phyloP scores from a whole-genome alignment of 2,113 vertebrate species.

The Edolisoma coerulescens region DNA sequence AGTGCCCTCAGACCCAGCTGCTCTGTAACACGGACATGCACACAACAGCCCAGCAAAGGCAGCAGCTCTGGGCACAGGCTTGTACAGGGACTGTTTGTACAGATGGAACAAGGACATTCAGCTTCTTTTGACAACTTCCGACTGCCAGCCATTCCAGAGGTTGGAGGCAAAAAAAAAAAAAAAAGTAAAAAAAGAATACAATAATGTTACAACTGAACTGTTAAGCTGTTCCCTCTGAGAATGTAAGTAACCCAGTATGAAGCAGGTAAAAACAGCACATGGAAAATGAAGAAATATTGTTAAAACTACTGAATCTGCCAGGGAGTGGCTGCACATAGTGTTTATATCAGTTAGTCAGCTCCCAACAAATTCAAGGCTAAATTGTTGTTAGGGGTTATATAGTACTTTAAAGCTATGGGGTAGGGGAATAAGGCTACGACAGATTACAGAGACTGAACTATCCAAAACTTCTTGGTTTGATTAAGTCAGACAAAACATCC shows the following conservation, averaged over 20 bases:
- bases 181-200: neutral
- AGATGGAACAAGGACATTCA: neutral
- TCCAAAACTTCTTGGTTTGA: neutral
- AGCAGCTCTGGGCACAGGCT: neutral
- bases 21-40: neutral
- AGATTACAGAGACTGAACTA: neutral
- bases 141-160: neutral
- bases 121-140: neutral
- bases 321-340: neutral
- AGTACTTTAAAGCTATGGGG: neutral
- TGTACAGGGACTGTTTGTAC: neutral
- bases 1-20: neutral
- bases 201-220: neutral
- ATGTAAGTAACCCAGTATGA: neutral
- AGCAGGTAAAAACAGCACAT: neutral
- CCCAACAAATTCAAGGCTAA: neutral
- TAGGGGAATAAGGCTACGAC: neutral
- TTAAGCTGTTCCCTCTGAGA: neutral
- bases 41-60: neutral
- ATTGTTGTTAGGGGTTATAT: neutral
- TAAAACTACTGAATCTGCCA: neutral
- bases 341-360: neutral
- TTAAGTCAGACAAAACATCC: neutral
- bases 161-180: neutral
- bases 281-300: neutral